phyloP scores from a whole-genome alignment of 2,888 invertebrate genomes.

The Heliconius charithonia region DNA sequence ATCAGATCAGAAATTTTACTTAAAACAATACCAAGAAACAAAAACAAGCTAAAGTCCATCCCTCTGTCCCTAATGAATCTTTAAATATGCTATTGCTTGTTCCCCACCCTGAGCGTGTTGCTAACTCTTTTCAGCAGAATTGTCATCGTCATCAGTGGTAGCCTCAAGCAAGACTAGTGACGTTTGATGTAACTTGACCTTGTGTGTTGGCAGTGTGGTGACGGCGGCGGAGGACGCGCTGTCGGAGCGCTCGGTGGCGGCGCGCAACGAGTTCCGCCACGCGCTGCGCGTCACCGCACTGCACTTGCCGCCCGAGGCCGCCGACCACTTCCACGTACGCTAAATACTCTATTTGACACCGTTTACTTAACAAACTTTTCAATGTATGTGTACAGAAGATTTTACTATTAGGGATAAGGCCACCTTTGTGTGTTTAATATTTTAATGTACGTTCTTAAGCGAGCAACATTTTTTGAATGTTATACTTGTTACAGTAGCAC shows the following conservation, averaged over 20 bases:
- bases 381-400: too few species aligned
- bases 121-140: too few species aligned
- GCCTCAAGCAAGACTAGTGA: too few species aligned
- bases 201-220: conserved; percentile 58
- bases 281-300: conserved; percentile 57
- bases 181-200: too few species aligned
- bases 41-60: too few species aligned
- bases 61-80: too few species aligned
- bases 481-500: neutral
- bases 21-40: too few species aligned
- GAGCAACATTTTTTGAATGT: neutral
- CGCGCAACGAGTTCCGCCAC: conserved; percentile 63
- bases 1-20: too few species aligned
- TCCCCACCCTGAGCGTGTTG: too few species aligned
- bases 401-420: neutral
- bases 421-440: neutral
- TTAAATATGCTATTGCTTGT: too few species aligned
- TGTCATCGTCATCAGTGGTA: too few species aligned
- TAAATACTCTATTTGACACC: neutral
- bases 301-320: conserved; percentile 54
- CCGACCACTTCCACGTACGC: conserved; percentile 61
- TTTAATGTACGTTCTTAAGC: too few species aligned
- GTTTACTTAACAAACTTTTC: neutral
- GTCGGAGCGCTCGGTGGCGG: conserved; percentile 56
- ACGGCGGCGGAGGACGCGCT: conserved; percentile 54